Evolutionary conservation across 2,888 invertebrate genomes (phyloP).

Genomic region (Proisotoma minuta): DNA sequence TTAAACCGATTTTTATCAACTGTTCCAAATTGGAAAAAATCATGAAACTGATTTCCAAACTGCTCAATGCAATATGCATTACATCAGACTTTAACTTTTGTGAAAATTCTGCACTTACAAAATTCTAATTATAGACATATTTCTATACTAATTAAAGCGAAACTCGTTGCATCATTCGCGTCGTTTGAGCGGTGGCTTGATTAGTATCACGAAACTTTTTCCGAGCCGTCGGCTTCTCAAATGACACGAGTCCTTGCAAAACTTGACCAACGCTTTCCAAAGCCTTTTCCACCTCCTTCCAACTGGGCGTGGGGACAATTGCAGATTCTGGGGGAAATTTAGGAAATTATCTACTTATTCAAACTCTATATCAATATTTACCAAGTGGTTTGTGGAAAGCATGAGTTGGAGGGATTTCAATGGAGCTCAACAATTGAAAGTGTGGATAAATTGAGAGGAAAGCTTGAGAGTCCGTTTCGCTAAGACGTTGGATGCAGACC

Average conservation of each 20-base stretch:
- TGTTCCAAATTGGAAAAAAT: background rate
- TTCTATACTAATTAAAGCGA: background rate
- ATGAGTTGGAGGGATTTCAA: slow-evolving; percentile 29
- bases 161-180: slow-evolving; percentile 2
- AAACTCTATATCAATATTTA: slow-evolving; percentile 12
- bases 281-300: slow-evolving; percentile 17
- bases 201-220: slow-evolving; percentile 8
- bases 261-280: slow-evolving; percentile 32
- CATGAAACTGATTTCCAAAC: slow-evolving; percentile 10
- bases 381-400: too few species aligned
- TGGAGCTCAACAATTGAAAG: slow-evolving; percentile 36
- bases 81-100: background rate
- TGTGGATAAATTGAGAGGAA: slow-evolving; percentile 34
- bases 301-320: too few species aligned
- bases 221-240: slow-evolving; percentile 14
- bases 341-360: too few species aligned
- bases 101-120: background rate
- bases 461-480: slow-evolving; percentile 33
- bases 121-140: background rate
- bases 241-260: slow-evolving; percentile 28
- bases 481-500: slow-evolving; percentile 38
- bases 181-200: background rate
- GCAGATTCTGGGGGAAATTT: too few species aligned
- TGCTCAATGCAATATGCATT: background rate
- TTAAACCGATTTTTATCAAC: too few species aligned